Base-by-base conservation (phyloP, 2,797 vertebrate genomes). In the Aselliscus stoliczkanus region DNA sequence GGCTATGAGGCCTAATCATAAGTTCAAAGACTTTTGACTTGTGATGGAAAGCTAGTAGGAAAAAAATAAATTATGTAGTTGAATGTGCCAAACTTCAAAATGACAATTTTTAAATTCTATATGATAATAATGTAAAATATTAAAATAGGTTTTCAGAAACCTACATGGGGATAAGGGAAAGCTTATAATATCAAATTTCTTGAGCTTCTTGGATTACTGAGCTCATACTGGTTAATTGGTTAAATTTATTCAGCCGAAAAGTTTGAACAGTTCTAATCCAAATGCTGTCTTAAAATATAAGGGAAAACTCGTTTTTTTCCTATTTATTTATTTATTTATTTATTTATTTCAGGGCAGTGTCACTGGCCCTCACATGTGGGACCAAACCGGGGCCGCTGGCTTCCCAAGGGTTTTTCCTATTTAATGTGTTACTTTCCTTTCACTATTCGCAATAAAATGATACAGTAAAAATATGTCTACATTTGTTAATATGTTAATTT, bases 21-120 rank as follows among this genome's bases (percentile, higher is more conserved):
- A 97, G 84, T 98, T 98, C 93, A 97, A 97, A 97, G 87, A 85
- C 85, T 91, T 90, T 93, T 91, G 39, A 95, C 54, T 96, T 95
- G 44, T 0, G 0, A 88, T 92, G 73, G 86, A 97, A 98, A 94
- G 37, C 82, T 79, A 47, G 27, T 90, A 93, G 76, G 77, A 92
- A 96, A 86, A 96, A 94, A 85, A 52, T 73, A 73, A 93, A 85
- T 64, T 88, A 81, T 15, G 44, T 25, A 87, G 29, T 75, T 95
- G 72, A 92, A 84, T 77, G 37, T 87, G 72, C 73, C 73, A 67
- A 13, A 64, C 64, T 85, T 94, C 60, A 90, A 72, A 76, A 64
- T 77, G n/a, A 91, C 20, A 77, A 27, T 17, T 91, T 93, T 77
- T 50, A 92, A 77, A 64, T 90, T 86, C 69, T 83, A 58, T 18